Evolutionary conservation across 2,113 vertebrate species (phyloP).

Genomic region (Tenebrosternarchus preto): DNA sequence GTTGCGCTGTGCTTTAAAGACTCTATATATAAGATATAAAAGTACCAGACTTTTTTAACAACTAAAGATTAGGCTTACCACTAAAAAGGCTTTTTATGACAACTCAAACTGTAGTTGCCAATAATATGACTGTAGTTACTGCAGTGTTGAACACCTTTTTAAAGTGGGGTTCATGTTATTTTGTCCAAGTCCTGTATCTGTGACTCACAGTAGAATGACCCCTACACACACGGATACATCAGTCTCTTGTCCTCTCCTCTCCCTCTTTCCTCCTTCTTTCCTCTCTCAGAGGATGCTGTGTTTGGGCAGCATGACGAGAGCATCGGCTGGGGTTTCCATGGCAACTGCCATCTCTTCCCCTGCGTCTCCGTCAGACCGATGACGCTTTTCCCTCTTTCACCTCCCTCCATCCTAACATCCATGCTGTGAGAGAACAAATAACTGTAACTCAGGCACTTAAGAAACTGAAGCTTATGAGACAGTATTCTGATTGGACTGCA

Average conservation of each 20-base stretch:
- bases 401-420: neutral
- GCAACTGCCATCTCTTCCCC: conserved; percentile 64
- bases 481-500: conserved; percentile 18
- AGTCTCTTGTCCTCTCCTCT: neutral
- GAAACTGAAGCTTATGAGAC: neutral
- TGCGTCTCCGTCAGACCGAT: conserved; percentile 52
- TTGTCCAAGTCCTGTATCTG: too few relatives aligned
- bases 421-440: neutral
- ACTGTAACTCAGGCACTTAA: neutral
- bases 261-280: conserved; percentile 22
- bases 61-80: too few relatives aligned
- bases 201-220: too few relatives aligned
- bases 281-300: conserved; percentile 11
- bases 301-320: conserved; percentile 50
- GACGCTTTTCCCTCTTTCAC: conserved; percentile 37
- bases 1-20: too few relatives aligned
- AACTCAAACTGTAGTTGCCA: too few relatives aligned
- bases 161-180: too few relatives aligned
- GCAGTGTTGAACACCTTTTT: too few relatives aligned
- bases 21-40: too few relatives aligned
- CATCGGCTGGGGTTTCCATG: conserved; percentile 69
- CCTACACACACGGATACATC: too few relatives aligned
- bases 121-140: too few relatives aligned
- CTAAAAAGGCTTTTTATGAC: too few relatives aligned
- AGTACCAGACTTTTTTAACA: too few relatives aligned